A percentile compares a stretch with the other conserved stretches of the same genome.
Evolutionary conservation across 2,113 vertebrate genomes (phyloP).

Genomic region (Hyaena hyaena): DNA sequence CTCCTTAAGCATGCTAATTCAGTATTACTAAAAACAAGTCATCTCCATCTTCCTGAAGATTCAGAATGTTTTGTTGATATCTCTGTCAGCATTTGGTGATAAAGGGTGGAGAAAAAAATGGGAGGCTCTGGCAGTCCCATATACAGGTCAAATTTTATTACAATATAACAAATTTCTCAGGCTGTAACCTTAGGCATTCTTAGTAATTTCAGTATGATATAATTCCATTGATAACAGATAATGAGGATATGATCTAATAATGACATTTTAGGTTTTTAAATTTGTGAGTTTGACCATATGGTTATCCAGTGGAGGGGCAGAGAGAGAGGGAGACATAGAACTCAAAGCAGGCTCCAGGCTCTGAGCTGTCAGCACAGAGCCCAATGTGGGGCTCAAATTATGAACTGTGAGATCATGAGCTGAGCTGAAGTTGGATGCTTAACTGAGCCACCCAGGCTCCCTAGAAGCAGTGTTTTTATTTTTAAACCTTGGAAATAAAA

Average conservation of each 20-base stretch:
- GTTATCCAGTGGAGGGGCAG: not conserved
- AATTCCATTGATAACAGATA: not conserved
- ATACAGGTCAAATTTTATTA: not conserved
- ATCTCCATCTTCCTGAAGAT: conserved; percentile 1
- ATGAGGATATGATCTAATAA: not conserved
- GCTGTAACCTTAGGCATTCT: not conserved
- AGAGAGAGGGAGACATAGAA: too few species aligned
- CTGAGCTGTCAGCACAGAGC: too few species aligned
- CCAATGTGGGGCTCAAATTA: too few species aligned
- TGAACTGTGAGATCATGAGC: too few species aligned
- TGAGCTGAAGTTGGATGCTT: too few species aligned
- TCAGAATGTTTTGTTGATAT: not conserved
- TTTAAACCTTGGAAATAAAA: too few species aligned
- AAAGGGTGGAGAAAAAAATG: not conserved
- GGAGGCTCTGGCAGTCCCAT: not conserved
- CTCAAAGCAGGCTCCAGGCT: too few species aligned
- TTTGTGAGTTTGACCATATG: not conserved
- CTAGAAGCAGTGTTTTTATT: too few species aligned
- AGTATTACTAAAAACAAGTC: not conserved
- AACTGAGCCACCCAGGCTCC: too few species aligned
- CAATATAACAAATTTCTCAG: not conserved
- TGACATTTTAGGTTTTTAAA: not conserved
- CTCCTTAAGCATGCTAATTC: not conserved
- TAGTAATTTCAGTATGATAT: not conserved
- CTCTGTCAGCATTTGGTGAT: not conserved